A percentile compares a stretch with the other conserved stretches of the same genome.
These are phyloP conservation scores for Pogonomyrmex barbatus DNA, from an alignment of 1,140 invertebrate genomes.

Conservation along the genomic window DNA sequence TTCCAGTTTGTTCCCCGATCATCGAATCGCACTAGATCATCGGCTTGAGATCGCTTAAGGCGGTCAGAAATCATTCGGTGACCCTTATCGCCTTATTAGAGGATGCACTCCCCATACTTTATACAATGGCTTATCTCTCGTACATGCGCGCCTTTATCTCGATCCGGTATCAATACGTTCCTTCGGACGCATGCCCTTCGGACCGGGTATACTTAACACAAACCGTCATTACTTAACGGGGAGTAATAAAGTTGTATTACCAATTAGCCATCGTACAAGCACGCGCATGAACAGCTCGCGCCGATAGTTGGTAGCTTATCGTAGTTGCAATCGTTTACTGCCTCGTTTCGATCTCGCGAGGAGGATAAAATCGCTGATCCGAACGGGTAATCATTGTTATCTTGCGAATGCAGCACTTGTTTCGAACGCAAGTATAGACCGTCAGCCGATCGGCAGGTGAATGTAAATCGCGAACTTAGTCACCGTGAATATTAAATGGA, in stretches of 20 bases:
- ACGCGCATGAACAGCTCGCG: conserved; percentile 74
- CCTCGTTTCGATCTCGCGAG: conserved; percentile 72
- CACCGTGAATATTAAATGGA: conserved; percentile 57
- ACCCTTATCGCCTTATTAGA: conserved; percentile 84
- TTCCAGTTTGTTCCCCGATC: conserved; percentile 1
- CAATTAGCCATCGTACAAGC: conserved; percentile 80
- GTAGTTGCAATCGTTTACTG: conserved; percentile 74
- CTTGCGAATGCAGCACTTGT: conserved; percentile 7
- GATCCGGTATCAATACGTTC: conserved; percentile 78
- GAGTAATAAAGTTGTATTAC: conserved; percentile 85
- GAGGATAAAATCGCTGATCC: conserved; percentile 72
- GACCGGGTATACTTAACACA: conserved; percentile 74
- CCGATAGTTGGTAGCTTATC: conserved; percentile 78
- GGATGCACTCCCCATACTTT: conserved; percentile 75
- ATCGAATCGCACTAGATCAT: conserved; percentile 28
- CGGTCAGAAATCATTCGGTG: conserved; percentile 73
- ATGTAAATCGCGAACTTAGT: conserved; percentile 56
- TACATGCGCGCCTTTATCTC: conserved; percentile 76
- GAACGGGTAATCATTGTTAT: conserved; percentile 72
- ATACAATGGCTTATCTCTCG: conserved; percentile 74
- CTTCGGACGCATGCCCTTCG: conserved; percentile 78
- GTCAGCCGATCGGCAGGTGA: conserved; percentile 19
- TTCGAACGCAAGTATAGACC: conserved; percentile 10
- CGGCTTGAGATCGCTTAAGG: conserved; percentile 47
- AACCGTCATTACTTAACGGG: conserved; percentile 82